Base-by-base conservation (phyloP, 2,888 invertebrate species). In the Plagodis dolabraria region DNA sequence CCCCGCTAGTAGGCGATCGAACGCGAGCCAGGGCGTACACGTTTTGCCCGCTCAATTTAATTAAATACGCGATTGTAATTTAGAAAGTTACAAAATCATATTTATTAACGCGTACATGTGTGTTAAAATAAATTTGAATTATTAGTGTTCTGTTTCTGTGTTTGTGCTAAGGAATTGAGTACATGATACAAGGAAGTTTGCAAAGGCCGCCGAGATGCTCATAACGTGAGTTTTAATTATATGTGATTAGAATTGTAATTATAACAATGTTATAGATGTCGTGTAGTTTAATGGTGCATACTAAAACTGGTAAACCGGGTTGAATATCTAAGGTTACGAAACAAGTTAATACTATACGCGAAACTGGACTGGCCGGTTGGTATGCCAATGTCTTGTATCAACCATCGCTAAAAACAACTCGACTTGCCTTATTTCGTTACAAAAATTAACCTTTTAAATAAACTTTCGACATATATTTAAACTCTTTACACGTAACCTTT, bases 151-250 rank as follows among this genome's bases (percentile, higher is more conserved):
- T 81, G 78, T 80, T 79, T 74, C 77, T 82, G 87, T 84, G 87
- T 78, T 76, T 86, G 86, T 82, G 79, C 71, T 69, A 70, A 77
- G 79, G 70, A 76, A 79, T 85, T 83, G 83, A 78, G 87, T 88
- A 83, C 75, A 86, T 88, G 85, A 77, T 70, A 82, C 77, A 78
- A 80, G 85, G 85, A 86, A 87, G 82, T 81, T 84, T 81, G 82
- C 48, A 47, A 69, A 81, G 76, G 76, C 74, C 76, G 64, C 62
- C 75, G 49, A 85, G 76, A 92, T 92, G 92, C 89, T 91, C 80
- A 90, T 91, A 89, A 88, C 89, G 92, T 92, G 76, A 90, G 91
- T 89, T 77, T 72, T 68, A 71, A 71, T 68, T 59, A n/a, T 12
- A 43, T 67, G 72, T 78, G 77, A 75, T 82, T 75, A 71, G 74